Percentiles rank a stretch among this genome's conserved stretches.
phyloP scores from a whole-genome alignment of 1,140 invertebrate species.

The Hetaerina americana region DNA sequence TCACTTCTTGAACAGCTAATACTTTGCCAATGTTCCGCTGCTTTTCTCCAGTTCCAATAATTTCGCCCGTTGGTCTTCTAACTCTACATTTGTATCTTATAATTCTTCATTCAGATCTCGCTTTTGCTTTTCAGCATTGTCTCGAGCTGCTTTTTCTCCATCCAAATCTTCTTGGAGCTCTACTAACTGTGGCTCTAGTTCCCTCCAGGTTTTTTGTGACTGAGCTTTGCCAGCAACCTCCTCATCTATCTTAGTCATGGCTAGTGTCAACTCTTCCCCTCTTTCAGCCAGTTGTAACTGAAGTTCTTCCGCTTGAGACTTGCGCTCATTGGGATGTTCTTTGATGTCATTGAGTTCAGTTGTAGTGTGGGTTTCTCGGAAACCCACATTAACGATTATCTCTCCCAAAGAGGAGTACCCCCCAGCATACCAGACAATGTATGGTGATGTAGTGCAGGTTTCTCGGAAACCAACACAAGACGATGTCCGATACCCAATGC shows the following conservation, averaged over 20 bases:
- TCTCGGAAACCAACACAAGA: too few species aligned
- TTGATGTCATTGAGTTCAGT: constrained; percentile 69
- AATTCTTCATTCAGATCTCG: constrained; percentile 92
- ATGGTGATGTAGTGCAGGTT: too few species aligned
- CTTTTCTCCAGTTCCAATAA: constrained; percentile 89
- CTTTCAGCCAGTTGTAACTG: constrained; percentile 81
- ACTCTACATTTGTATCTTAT: constrained; percentile 75
- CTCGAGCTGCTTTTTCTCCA: constrained; percentile 73
- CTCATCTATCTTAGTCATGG: constrained; percentile 78
- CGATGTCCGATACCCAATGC: too few species aligned
- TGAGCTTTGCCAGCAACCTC: constrained; percentile 72
- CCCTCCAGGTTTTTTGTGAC: constrained; percentile 76
- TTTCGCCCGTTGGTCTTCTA: constrained; percentile 82
- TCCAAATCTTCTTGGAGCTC: constrained; percentile 91
- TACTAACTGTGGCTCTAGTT: constrained; percentile 75
- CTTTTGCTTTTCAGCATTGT: constrained; percentile 89
- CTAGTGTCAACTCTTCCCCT: constrained; percentile 85
- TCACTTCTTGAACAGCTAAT: constrained; percentile 71
- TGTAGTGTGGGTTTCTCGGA: too few species aligned
- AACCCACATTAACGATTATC: too few species aligned
- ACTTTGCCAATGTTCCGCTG: constrained; percentile 97
- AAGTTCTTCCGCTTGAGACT: constrained; percentile 78
- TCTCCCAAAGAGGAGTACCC: too few species aligned
- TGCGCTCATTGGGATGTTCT: constrained; percentile 85
- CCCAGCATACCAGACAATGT: too few species aligned